These are phyloP conservation scores for Lacerta viridis DNA, from an alignment of 2,797 vertebrate genomes.

Conservation along the genomic window DNA sequence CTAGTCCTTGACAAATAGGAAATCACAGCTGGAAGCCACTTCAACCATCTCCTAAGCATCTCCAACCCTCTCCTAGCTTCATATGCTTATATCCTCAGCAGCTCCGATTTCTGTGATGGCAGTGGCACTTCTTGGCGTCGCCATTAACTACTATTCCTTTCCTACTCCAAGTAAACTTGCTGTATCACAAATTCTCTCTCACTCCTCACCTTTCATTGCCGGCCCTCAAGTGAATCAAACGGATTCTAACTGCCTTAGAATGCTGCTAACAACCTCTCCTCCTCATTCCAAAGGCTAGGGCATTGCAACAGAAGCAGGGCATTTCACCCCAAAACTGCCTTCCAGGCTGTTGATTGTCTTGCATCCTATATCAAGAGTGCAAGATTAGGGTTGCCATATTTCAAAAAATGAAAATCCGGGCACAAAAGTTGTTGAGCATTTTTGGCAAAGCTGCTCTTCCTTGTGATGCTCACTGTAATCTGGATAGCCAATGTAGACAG, in stretches of 20 bases:
- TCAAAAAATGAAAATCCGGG: too few species aligned
- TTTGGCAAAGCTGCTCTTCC: too few species aligned
- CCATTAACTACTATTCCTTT: background rate
- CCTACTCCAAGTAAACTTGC: background rate
- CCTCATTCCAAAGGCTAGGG: background rate
- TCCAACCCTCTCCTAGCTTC: too few species aligned
- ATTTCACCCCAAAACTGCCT: too few species aligned
- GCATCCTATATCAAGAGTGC: too few species aligned
- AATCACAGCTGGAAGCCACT: too few species aligned
- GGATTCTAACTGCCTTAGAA: background rate
- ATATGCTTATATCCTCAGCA: background rate
- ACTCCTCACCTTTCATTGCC: too few species aligned
- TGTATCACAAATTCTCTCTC: background rate
- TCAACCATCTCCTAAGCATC: too few species aligned
- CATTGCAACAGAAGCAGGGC: background rate
- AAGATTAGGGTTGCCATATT: too few species aligned
- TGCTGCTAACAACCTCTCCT: background rate
- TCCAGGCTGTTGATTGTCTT: background rate
- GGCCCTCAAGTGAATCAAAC: background rate
- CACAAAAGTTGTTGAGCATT: too few species aligned
- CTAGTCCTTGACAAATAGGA: background rate
- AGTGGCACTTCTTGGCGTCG: background rate
- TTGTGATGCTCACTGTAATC: background rate
- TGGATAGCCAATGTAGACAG: slow-evolving; percentile 28
- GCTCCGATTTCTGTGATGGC: background rate